phyloP scores from a whole-genome alignment of 2,888 invertebrate species.

The Sinotaia quadrata region DNA sequence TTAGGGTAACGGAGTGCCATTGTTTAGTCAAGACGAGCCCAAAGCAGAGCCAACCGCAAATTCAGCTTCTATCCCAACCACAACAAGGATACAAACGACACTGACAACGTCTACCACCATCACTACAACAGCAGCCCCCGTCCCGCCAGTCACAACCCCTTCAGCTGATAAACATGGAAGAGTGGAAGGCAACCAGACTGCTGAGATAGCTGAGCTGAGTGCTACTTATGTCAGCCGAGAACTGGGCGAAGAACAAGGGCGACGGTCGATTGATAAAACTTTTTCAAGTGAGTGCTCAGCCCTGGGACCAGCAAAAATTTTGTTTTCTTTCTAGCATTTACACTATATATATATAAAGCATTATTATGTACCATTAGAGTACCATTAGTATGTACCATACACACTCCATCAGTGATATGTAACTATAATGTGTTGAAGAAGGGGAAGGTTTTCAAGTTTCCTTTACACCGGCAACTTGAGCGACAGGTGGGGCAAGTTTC shows the following conservation, averaged over 20 bases:
- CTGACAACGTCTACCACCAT: conserved; percentile 4
- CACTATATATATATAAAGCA: no score
- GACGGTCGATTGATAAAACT: conserved; percentile 20
- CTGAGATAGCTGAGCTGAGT: no score
- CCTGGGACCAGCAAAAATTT: neutral
- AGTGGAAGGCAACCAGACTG: no score
- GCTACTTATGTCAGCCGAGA: conserved; percentile 1
- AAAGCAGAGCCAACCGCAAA: neutral
- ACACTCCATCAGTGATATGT: no score
- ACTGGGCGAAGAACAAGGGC: conserved; percentile 14
- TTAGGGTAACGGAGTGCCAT: neutral
- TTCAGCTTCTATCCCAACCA: neutral
- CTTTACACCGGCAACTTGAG: no score
- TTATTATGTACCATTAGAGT: no score
- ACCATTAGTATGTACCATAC: no score
- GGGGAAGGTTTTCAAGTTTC: no score
- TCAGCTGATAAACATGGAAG: neutral
- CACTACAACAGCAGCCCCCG: neutral
- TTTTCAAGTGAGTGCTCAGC: conserved; percentile 20
- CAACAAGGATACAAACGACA: neutral
- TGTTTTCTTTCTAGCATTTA: neutral
- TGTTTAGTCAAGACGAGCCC: no score
- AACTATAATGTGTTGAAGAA: no score
- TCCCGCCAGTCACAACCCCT: neutral
- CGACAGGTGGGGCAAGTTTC: no score